Conservation (phyloP, 2,113 vertebrate genomes). For the Hippocampus zosterae region DNA sequence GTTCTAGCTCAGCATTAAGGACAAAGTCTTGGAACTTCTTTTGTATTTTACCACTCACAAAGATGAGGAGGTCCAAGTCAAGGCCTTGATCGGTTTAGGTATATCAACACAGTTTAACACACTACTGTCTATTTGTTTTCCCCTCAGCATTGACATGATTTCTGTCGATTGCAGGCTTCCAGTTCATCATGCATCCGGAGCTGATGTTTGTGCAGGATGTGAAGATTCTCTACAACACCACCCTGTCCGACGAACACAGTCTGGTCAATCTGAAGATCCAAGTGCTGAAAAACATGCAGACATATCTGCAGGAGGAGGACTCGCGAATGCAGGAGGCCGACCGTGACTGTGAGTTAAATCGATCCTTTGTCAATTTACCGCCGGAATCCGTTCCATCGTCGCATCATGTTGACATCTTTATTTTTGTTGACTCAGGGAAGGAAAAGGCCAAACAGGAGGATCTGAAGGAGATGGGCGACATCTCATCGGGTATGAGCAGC, state of each 20-base stretch:
- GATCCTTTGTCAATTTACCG: not conserved
- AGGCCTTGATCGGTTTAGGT: conserved; percentile 98
- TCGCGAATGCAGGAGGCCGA: conserved; percentile 97
- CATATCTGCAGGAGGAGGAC: conserved; percentile 96
- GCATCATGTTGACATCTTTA: not conserved
- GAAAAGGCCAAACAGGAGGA: conserved; percentile 93
- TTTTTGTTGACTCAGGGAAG: conserved; percentile 78
- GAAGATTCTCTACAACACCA: conserved; percentile 91
- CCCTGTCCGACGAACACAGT: conserved; percentile 84
- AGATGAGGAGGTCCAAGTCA: conserved; percentile 96
- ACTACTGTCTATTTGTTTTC: not conserved
- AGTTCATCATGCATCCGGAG: conserved; percentile 93
- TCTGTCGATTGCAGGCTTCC: conserved; percentile 78
- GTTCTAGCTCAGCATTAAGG: conserved; percentile 90
- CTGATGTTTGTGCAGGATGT: conserved; percentile 96
- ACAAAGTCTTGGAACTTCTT: conserved; percentile 94
- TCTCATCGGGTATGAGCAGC: conserved; percentile 99
- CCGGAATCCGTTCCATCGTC: not conserved
- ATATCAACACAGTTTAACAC: conserved; percentile 20
- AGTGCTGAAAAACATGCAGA: conserved; percentile 96
- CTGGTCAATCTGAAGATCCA: conserved; percentile 92
- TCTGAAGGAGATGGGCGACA: conserved; percentile 98
- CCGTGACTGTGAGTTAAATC: conserved; percentile 85
- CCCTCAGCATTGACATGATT: not conserved
- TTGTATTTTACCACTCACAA: conserved; percentile 96